A percentile compares a stretch with the other conserved stretches of the same genome.
Conservation (phyloP, 2,797 vertebrate genomes). For the Premnoplex brunnescens region DNA sequence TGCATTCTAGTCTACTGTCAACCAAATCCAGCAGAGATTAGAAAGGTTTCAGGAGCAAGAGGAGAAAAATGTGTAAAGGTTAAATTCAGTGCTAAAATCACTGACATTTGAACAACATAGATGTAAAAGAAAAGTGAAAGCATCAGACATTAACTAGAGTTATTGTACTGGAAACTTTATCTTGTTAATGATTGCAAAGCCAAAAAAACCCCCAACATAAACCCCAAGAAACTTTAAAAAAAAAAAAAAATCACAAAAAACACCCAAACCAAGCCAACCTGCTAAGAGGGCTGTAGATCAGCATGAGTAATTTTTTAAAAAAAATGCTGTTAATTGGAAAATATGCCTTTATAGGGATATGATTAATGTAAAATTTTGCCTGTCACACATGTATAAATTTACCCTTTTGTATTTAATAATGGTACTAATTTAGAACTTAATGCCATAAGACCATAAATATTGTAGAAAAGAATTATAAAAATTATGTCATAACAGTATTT, state of each 20-base stretch:
- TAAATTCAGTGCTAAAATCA: slow-evolving; percentile 70
- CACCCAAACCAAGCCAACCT: not conserved
- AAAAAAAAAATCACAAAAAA: not conserved
- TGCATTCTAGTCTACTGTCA: not conserved
- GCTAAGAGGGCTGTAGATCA: not conserved
- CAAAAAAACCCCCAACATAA: not conserved
- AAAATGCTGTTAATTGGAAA: not conserved
- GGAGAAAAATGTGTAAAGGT: slow-evolving; percentile 57
- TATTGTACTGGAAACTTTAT: slow-evolving; percentile 60
- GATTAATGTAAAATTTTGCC: not conserved
- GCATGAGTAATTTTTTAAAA: not conserved
- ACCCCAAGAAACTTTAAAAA: not conserved
- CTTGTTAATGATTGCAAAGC: slow-evolving; percentile 15
- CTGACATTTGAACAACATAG: slow-evolving; percentile 71
- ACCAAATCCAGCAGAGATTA: slow-evolving; percentile 10
- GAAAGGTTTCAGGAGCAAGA: slow-evolving; percentile 39
- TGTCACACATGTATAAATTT: not conserved
- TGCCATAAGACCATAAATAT: not conserved
- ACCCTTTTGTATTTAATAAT: not conserved
- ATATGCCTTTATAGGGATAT: not conserved
- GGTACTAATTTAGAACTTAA: slow-evolving; percentile 16
- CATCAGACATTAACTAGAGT: slow-evolving; percentile 22
- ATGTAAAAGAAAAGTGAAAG: slow-evolving; percentile 56
- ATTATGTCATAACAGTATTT: not conserved
- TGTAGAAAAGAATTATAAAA: not conserved